Percentiles rank a stretch among this genome's conserved stretches.
Conservation (phyloP, 1,140 invertebrate species). For the Heliothis subflexa region DNA sequence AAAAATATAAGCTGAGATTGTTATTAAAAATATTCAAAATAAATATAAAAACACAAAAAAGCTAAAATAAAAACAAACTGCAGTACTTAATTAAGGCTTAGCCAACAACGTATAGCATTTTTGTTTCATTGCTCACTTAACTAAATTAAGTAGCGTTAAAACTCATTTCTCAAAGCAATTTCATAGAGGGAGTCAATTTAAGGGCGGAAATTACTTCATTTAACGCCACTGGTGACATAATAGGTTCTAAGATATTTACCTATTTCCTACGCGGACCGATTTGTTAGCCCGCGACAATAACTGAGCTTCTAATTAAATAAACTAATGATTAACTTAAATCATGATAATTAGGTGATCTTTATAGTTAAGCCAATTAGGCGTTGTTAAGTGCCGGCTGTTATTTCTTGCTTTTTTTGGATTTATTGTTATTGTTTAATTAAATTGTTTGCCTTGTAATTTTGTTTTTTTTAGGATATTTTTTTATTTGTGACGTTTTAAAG, state of each 20-base stretch:
- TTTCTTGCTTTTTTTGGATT: slow-evolving; percentile 23
- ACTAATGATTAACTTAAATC: slow-evolving; percentile 31
- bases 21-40: background rate
- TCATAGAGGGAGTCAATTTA: slow-evolving; percentile 70
- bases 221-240: slow-evolving; percentile 67
- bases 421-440: slow-evolving; percentile 33
- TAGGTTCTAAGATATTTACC: slow-evolving; percentile 56
- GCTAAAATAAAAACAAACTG: slow-evolving; percentile 21
- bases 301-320: slow-evolving; percentile 30
- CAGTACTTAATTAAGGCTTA: slow-evolving; percentile 28
- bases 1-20: no score
- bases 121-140: slow-evolving; percentile 50
- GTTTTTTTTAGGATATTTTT: background rate
- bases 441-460: background rate
- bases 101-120: slow-evolving; percentile 42
- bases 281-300: slow-evolving; percentile 19
- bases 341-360: slow-evolving; percentile 27
- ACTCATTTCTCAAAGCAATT: slow-evolving; percentile 58
- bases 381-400: slow-evolving; percentile 11
- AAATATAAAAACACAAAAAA: slow-evolving; percentile 11
- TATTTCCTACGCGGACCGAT: slow-evolving; percentile 50
- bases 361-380: slow-evolving; percentile 13
- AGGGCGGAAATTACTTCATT: slow-evolving; percentile 74
- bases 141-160: slow-evolving; percentile 57
- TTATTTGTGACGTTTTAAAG: background rate